Percentiles rank a stretch among this genome's conserved stretches.
These are phyloP conservation scores for Pectinophora gossypiella DNA, from an alignment of 1,140 invertebrate species.

Conservation along the genomic window DNA sequence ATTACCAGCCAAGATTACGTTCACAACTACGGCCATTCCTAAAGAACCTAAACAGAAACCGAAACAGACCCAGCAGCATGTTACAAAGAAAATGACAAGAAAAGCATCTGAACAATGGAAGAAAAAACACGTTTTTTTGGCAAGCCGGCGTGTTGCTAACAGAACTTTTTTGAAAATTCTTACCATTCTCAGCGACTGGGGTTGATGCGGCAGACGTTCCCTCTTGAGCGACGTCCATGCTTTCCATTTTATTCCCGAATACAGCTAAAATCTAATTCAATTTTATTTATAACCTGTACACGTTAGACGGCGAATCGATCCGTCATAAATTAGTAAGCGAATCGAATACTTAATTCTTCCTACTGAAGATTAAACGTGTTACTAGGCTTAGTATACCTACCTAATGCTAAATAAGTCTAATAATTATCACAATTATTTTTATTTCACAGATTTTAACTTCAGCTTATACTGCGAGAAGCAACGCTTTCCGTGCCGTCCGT, in stretches of 20 bases:
- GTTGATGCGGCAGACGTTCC: constrained; percentile 55
- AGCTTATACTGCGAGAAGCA: neutral
- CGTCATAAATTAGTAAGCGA: constrained; percentile 26
- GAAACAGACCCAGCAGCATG: constrained; percentile 57
- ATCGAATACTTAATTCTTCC: neutral
- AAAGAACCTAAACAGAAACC: no score
- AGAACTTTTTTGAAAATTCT: constrained; percentile 22
- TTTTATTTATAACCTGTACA: constrained; percentile 56
- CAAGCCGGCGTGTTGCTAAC: constrained; percentile 28
- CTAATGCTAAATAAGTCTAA: constrained; percentile 5
- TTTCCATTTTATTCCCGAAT: constrained; percentile 56
- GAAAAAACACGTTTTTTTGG: neutral
- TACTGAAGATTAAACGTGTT: no score
- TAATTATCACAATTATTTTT: neutral
- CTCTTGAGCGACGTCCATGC: constrained; percentile 66
- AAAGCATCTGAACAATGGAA: neutral
- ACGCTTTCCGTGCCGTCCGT: no score
- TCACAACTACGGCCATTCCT: no score
- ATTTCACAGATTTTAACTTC: neutral
- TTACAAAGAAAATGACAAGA: constrained; percentile 31
- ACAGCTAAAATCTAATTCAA: constrained; percentile 28
- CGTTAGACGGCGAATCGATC: constrained; percentile 57
- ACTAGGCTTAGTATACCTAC: constrained; percentile 1
- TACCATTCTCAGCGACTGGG: constrained; percentile 60
- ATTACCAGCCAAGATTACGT: no score